These are phyloP conservation scores for Smittia sp. DNA, from an alignment of 2,888 invertebrate genomes.

Conservation along the genomic window DNA sequence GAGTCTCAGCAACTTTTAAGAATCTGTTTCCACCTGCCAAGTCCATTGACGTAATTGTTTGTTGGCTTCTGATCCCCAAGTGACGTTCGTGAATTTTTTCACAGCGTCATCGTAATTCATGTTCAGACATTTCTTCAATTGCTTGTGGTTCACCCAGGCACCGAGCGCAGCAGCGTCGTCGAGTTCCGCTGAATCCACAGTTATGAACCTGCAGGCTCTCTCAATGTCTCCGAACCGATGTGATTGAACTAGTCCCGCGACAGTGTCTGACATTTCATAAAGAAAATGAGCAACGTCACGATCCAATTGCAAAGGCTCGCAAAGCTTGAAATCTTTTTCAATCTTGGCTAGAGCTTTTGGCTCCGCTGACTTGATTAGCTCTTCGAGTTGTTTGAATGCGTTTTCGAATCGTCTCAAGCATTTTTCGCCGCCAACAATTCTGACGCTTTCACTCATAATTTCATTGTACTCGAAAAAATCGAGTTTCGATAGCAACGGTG, in stretches of 20 bases:
- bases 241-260: slow-evolving; percentile 40
- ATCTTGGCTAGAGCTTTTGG: slow-evolving; percentile 13
- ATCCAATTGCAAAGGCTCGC: slow-evolving; percentile 19
- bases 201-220: not conserved
- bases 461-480: slow-evolving; percentile 42
- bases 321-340: slow-evolving; percentile 31
- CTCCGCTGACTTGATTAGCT: not conserved
- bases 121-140: not conserved
- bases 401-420: slow-evolving; percentile 35
- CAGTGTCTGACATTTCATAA: slow-evolving; percentile 31
- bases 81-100: not conserved
- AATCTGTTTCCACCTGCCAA: not conserved
- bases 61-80: slow-evolving; percentile 22
- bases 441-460: slow-evolving; percentile 38
- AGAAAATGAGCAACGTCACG: slow-evolving; percentile 36
- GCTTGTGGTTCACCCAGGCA: not conserved
- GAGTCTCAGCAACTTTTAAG: not conserved
- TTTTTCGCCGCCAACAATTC: slow-evolving; percentile 34
- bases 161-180: slow-evolving; percentile 13
- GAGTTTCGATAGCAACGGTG: slow-evolving; percentile 55
- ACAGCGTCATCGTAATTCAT: not conserved
- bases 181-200: not conserved
- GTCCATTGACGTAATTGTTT: slow-evolving; percentile 18
- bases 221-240: slow-evolving; percentile 31
- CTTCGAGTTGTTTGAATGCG: slow-evolving; percentile 38